Base-by-base conservation (phyloP, 2,113 vertebrate species). In the Toxostoma redivivum region DNA sequence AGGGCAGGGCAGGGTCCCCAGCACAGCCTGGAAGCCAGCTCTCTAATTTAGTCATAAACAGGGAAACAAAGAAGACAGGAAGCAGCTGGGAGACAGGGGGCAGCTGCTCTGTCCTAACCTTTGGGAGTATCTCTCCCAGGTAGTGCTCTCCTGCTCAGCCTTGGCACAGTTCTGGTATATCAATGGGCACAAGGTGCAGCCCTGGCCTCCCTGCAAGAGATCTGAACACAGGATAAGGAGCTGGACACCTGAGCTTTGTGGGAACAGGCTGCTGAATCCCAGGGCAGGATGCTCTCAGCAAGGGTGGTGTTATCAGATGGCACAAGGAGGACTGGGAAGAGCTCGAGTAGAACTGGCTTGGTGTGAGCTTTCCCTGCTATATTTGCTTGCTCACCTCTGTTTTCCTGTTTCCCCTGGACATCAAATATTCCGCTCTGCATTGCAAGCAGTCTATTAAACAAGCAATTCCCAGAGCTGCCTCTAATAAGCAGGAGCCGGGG, bases 381-480 rank as follows among this genome's bases (percentile, higher is more conserved):
- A 62, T 65, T 73, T 38, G 42, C 73, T 89, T 85, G 42, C 65
- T 88, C 72, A 30, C 40, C 44, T 74, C 72, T 62, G 67, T 72
- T 54, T 84, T 60, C 69, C 48, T 22, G 25, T 74, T 93, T 77
- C 27, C 67, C 54, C 44, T 11, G 47, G 58, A 77, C 71, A 81
- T 62, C 66, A 86, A 92, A 66, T 70, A 77, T n/a, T 82, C 42
- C 21, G 4, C 44, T 87, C 47, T 15, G 54, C 70, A 51, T 64
- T 33, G 35, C 51, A 56, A 77, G 44, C 76, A 70, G 79, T 42
- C 88, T 86, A 57, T 94, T 95, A 94, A 92, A 85, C 85, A 90
- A 70, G 37, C 72, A 92, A 81, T 86, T 95, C 88, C 92, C 90
- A 86, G 51, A 17, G 76, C 56, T 94, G 82, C 71, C 57, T 88